Evolutionary conservation across 92 coral and sea anemone species (phyloP).

Genomic region (Parazoanthus atlanticus): DNA sequence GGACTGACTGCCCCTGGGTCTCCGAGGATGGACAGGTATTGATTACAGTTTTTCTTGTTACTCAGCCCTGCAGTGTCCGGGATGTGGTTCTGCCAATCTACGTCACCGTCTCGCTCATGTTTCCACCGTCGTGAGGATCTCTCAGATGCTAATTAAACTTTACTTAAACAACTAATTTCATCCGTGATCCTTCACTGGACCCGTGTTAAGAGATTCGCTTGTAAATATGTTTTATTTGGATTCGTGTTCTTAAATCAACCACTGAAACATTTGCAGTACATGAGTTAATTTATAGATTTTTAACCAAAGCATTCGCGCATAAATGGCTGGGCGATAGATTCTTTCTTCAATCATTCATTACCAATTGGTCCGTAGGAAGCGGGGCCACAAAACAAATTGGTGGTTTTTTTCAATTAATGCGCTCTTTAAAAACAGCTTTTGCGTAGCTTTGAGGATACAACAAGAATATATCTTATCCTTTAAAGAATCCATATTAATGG

Average conservation of each 20-base stretch:
- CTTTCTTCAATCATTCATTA: neutral
- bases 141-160: too few species aligned
- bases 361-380: too few species aligned
- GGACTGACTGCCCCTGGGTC: too few species aligned
- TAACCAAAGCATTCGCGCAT: neutral
- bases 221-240: neutral
- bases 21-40: neutral
- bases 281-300: neutral
- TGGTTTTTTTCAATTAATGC: neutral
- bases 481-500: neutral
- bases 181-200: too few species aligned
- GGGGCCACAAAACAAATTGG: neutral
- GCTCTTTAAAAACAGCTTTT: neutral
- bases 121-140: conserved; percentile 30
- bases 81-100: conserved; percentile 16
- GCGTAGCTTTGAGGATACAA: neutral
- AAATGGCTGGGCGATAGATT: neutral
- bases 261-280: neutral
- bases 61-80: conserved; percentile 15
- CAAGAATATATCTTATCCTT: neutral
- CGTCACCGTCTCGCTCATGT: conserved; percentile 37
- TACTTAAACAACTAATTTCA: too few species aligned
- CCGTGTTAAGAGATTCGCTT: neutral
- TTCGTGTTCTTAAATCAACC: neutral
- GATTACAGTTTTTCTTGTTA: neutral